These are phyloP conservation scores for Zosterops borbonicus DNA, from an alignment of 2,113 vertebrate genomes.

Conservation along the genomic window DNA sequence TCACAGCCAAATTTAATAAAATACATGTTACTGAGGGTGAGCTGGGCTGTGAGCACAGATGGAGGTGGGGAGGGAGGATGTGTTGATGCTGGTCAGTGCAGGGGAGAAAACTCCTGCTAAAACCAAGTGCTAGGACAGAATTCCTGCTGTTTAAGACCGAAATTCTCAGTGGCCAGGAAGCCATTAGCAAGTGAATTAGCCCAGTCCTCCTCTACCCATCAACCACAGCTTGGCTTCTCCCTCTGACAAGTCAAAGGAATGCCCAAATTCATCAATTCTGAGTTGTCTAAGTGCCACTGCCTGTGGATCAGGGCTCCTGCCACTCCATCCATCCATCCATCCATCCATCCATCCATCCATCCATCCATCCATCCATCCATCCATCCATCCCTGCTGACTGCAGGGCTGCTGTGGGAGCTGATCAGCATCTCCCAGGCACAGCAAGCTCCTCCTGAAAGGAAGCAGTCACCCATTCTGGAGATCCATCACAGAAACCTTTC, in stretches of 20 bases:
- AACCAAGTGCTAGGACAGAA: background rate
- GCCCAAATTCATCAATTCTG: background rate
- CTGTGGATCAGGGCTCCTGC: background rate
- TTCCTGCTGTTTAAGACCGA: background rate
- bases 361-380: no score
- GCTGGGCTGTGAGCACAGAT: background rate
- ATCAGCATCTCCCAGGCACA: constrained; percentile 5
- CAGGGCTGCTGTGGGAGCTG: background rate
- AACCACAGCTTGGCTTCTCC: background rate
- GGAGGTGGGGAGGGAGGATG: background rate
- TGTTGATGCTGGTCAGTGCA: background rate
- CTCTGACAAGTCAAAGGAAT: background rate
- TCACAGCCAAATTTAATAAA: constrained; percentile 31
- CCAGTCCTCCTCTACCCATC: background rate
- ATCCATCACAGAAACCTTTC: background rate
- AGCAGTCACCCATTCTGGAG: background rate
- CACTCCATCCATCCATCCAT: background rate
- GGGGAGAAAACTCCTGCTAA: background rate
- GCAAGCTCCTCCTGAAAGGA: background rate
- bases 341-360: no score
- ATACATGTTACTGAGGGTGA: background rate
- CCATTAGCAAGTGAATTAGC: background rate
- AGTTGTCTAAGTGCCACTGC: background rate
- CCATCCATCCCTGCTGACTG: background rate
- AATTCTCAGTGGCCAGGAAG: background rate